Conservation (phyloP, 92 coral and sea anemone genomes). For the Epizoanthus ramosus region DNA sequence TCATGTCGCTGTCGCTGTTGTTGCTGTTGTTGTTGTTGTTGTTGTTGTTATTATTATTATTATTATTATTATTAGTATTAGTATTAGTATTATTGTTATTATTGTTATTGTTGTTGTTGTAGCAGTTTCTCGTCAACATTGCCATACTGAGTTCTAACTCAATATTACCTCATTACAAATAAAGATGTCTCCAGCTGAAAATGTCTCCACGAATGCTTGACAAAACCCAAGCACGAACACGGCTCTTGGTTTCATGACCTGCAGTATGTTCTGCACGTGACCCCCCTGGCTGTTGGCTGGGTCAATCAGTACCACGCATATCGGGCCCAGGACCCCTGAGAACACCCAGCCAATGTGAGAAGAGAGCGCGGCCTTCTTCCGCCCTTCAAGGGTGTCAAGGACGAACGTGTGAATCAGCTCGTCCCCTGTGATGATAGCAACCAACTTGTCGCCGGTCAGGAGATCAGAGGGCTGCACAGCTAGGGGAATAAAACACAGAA, state of each 20-base stretch:
- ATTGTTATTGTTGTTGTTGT: too few relatives aligned
- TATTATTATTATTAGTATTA: too few relatives aligned
- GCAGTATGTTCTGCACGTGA: neutral
- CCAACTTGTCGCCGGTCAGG: neutral
- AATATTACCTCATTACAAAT: constrained; percentile 22
- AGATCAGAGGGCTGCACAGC: neutral
- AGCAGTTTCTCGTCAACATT: too few relatives aligned
- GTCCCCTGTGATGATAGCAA: neutral
- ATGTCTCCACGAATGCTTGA: neutral
- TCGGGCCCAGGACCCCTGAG: constrained; percentile 2
- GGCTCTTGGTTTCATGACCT: neutral
- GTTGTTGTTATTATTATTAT: too few relatives aligned
- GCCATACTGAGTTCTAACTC: neutral
- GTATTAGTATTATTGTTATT: too few relatives aligned
- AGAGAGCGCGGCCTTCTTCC: constrained; percentile 11
- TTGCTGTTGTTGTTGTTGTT: too few relatives aligned
- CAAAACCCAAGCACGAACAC: constrained; percentile 22
- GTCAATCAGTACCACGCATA: constrained; percentile 1
- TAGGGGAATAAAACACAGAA: neutral
- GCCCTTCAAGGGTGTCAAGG: neutral
- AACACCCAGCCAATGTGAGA: constrained; percentile 18
- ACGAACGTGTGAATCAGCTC: constrained; percentile 5
- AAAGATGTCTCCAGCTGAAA: constrained; percentile 24
- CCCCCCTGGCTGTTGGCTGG: neutral
- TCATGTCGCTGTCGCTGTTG: too few relatives aligned